Percentiles rank a stretch among this genome's conserved stretches.
These are phyloP conservation scores for Sciurus niger DNA, from an alignment of 2,113 vertebrate species.

Conservation along the genomic window DNA sequence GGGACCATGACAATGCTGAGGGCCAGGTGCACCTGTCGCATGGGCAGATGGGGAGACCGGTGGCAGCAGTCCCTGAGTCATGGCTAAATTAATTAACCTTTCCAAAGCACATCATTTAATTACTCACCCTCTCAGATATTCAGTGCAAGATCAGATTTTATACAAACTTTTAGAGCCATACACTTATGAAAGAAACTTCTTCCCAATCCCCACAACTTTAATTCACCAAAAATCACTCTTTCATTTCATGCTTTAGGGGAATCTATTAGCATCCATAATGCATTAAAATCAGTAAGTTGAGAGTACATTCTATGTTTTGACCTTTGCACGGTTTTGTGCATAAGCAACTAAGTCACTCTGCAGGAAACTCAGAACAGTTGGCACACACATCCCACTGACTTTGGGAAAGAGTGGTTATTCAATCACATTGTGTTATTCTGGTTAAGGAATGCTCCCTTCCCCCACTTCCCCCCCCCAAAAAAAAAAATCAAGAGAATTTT, in stretches of 20 bases:
- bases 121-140: constrained; percentile 65
- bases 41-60: constrained; percentile 82
- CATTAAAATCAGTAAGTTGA: constrained; percentile 34
- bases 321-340: not conserved
- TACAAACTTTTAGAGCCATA: constrained; percentile 29
- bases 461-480: not conserved
- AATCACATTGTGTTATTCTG: not conserved
- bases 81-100: constrained; percentile 83
- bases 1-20: constrained; percentile 61
- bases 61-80: constrained; percentile 70
- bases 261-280: not conserved
- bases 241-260: not conserved
- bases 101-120: constrained; percentile 78
- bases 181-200: constrained; percentile 19
- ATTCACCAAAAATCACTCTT: not conserved
- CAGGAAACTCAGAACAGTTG: constrained; percentile 43
- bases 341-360: constrained; percentile 6
- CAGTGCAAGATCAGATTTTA: constrained; percentile 15
- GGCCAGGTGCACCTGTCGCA: constrained; percentile 75
- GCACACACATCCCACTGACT: not conserved
- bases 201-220: not conserved
- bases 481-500: not conserved
- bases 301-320: not conserved
- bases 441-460: not conserved
- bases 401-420: not conserved